Evolutionary conservation across 64 coral and sea anemone genomes (phyloP), one percentile per base, ranked within the genome.

Genomic region (Pachyseris speciosa): DNA sequence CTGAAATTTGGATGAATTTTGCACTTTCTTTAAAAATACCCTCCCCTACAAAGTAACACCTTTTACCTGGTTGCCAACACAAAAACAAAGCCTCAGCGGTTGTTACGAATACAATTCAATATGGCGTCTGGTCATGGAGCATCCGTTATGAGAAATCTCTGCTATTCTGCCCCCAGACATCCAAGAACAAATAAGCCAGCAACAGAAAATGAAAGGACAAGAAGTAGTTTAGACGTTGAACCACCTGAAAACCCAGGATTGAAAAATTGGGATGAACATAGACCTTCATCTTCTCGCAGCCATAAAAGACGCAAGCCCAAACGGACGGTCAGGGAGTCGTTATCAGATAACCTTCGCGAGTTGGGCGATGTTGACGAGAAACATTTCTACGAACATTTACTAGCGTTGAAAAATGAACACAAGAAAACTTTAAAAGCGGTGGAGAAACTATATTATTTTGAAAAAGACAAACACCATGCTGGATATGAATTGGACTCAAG

Each of bases 111-210:
- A 61, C 29, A 26, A 37, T 83, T 86, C 97, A 91, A 99, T 81
- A 99, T 99, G 97, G 97, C 93, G 97, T 90, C 97, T 16, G 66
- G 22, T 80, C 97, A 99, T 86, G 89, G 53, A 58, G 47, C 89
- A 67, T 66, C 97, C 29, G 93, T 95, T 80, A 83, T 93, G 22
- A 99, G 89, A 95, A 99, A 93, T 48, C 86, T 75, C 12, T 99
- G 97, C 58, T 95, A 95, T 99, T 90, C 50, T 71, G 93, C 97
- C 38, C 97, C 97, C 7, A 92, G 97, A 90, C 86, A 95, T 59
- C 94, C 97, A 11, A 90, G 89, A 86, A 99, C 89, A 85, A 83
- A 99, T 45, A 84, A 80, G 74, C 97, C 97, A 58, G 94, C 94
- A 30, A 95, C 93, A 30, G 79, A 80, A 86, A 93, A 99, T 80